Evolutionary conservation across 2,113 vertebrate genomes (phyloP), one percentile per base, ranked within the genome.

Genomic region (Megatriorchis doriae): DNA sequence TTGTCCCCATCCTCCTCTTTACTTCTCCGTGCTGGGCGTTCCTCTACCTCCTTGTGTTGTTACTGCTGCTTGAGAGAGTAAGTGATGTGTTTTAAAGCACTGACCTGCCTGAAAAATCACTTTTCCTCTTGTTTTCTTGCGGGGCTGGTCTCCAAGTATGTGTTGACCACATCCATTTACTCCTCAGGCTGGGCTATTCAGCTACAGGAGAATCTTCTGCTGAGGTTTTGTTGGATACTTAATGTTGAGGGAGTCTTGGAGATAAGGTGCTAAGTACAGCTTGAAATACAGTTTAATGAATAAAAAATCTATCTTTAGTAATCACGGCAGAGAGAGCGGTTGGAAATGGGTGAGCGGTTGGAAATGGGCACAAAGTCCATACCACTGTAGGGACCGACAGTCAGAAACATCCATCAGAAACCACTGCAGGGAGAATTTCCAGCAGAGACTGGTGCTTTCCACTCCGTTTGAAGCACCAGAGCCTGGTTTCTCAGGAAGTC

Each of bases 21-120:
- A 10, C 17, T 3, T 7, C 48, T 63, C 27, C 0, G 1, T 3
- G 10, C 38, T 68, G 48, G 18, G 22, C 6, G 6, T 40, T 40
- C 17, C 10, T 62, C 38, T 22, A 1, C 42, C 34, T 47, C 29
- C 67, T 40, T 14, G n/a, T 65, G 68, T 74, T n/a, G 15, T 48
- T 26, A 4, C 26, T 38, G 52, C 59, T 81, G 34, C 48, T 32
- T 16, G 43, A n/a, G n/a, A 55, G 15, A 20, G 38, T 10, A 7
- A 34, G 22, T 7, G 62, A 5, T 7, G 45, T 34, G 59, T 26
- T 59, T 27, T 9, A 11, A 53, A 67, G 59, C 53, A 10, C 72
- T 15, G 36, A n/a, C 48, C 72, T 32, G 32, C 38, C 38, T 58
- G 29, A 45, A 19, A 81, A 31, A 23, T 70, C 29, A 1, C 23